A percentile compares a stretch with the other conserved stretches of the same genome.
Evolutionary conservation across 2,797 vertebrate genomes (phyloP).

Genomic region (Sebastes matsubarae): DNA sequence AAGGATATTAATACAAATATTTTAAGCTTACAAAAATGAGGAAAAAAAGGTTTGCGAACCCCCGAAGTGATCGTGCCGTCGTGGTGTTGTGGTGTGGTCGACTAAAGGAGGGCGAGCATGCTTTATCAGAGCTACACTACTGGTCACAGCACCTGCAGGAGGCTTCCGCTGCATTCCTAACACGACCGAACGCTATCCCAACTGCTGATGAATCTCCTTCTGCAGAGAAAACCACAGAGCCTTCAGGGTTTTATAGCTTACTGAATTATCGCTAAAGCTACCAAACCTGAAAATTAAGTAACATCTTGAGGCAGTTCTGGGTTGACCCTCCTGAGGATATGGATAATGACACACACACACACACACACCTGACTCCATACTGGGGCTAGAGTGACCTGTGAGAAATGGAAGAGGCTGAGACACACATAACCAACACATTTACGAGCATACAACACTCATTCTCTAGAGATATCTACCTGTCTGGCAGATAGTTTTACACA

Average conservation of each 20-base stretch:
- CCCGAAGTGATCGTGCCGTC: constrained; percentile 40
- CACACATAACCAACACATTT: constrained; percentile 17
- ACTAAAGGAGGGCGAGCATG: constrained; percentile 62
- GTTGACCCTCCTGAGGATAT: constrained; percentile 64
- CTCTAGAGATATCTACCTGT: constrained; percentile 60
- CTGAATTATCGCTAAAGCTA: constrained; percentile 47
- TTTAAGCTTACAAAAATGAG: constrained; percentile 59
- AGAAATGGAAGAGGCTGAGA: constrained; percentile 30
- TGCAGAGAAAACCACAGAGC: constrained; percentile 28
- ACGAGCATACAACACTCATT: constrained; percentile 12
- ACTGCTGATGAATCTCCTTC: constrained; percentile 12
- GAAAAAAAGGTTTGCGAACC: constrained; percentile 36
- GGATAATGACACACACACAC: constrained; percentile 29
- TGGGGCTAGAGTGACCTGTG: constrained; percentile 24
- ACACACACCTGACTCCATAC: not conserved
- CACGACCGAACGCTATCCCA: not conserved
- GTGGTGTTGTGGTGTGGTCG: constrained; percentile 35
- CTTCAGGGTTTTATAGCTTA: constrained; percentile 41
- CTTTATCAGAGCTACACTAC: constrained; percentile 51
- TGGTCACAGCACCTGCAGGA: constrained; percentile 64
- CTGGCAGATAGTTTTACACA: constrained; percentile 69
- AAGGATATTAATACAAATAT: constrained; percentile 67
- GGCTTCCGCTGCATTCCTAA: constrained; percentile 30
- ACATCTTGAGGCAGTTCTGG: constrained; percentile 63
- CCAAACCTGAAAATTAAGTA: constrained; percentile 50